Evolutionary conservation across 2,113 vertebrate genomes (phyloP).

Genomic region (Lagopus leucura): DNA sequence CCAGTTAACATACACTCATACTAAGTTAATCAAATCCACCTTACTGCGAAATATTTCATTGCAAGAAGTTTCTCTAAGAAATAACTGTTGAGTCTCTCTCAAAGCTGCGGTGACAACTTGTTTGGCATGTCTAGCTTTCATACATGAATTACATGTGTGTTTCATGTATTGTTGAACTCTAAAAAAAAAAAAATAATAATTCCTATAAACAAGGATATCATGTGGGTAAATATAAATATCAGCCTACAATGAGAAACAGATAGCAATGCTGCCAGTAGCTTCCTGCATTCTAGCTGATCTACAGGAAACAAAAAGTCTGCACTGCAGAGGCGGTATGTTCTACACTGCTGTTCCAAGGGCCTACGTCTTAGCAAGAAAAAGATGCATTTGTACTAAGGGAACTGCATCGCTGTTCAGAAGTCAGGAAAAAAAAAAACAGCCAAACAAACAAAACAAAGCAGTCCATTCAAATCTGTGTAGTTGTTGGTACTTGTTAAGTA

Average conservation of each 20-base stretch:
- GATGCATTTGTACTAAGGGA: neutral
- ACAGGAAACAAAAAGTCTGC: neutral
- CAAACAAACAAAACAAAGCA: neutral
- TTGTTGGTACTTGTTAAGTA: neutral
- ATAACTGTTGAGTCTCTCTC: neutral
- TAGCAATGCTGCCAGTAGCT: neutral
- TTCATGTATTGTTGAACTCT: neutral
- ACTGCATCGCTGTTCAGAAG: neutral
- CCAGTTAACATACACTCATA: neutral
- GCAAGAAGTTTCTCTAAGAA: neutral
- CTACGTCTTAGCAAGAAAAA: neutral
- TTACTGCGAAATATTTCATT: neutral
- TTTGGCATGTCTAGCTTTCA: neutral
- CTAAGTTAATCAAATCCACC: neutral
- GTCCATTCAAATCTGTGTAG: accelerated
- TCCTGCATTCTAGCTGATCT: neutral
- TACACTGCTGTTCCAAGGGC: neutral
- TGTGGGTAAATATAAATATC: neutral
- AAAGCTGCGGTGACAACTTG: neutral
- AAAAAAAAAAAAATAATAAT: no score
- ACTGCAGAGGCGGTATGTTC: neutral
- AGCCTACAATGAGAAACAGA: neutral
- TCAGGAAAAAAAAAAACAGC: neutral
- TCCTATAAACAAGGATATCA: neutral
- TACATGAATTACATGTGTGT: accelerated